phyloP scores from a whole-genome alignment of 2,113 vertebrate species.

The Megaleporinus macrocephalus region DNA sequence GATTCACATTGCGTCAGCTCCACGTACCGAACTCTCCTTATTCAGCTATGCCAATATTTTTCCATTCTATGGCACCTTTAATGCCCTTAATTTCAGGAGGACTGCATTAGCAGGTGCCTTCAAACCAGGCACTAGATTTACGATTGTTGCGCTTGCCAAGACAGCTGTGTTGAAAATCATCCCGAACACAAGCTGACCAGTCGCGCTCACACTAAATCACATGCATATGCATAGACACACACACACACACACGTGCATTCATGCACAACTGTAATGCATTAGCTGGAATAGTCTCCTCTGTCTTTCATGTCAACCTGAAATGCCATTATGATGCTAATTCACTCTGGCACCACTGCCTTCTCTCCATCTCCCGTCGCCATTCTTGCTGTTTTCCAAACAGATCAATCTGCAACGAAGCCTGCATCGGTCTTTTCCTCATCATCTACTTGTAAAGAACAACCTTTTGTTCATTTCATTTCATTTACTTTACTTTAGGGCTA shows the following conservation, averaged over 20 bases:
- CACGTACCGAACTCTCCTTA: no score
- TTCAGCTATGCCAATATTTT: no score
- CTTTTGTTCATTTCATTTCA: no score
- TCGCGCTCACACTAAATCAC: background rate
- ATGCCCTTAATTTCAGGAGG: background rate
- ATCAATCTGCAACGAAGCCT: background rate
- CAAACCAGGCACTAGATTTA: no score
- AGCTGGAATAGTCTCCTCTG: background rate
- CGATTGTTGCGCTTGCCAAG: no score
- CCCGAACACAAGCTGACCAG: background rate
- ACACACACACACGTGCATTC: background rate
- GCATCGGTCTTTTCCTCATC: no score
- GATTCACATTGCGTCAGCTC: no score
- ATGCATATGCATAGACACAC: background rate
- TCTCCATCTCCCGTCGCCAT: background rate
- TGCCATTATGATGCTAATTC: background rate
- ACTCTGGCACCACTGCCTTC: background rate
- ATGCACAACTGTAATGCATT: background rate
- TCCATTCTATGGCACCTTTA: background rate
- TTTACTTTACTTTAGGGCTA: no score
- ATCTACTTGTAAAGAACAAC: no score
- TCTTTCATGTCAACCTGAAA: conserved; percentile 3
- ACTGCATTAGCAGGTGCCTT: no score
- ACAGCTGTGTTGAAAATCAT: background rate
- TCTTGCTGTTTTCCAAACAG: background rate